These are phyloP conservation scores for Liopterus haemorrhoidalis DNA, from an alignment of 2,888 invertebrate genomes.

Conservation along the genomic window DNA sequence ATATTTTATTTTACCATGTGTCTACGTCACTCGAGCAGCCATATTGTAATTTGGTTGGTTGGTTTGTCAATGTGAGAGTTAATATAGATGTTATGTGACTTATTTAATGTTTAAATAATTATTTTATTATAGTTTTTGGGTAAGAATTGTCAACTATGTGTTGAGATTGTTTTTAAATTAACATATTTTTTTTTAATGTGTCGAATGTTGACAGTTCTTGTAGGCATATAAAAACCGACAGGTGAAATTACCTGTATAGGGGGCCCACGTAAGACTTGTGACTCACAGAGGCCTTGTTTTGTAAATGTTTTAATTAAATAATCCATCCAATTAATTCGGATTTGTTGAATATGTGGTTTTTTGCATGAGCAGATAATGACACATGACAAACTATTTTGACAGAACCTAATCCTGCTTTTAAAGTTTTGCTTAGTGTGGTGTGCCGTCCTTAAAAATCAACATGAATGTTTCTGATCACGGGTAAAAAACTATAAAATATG, in stretches of 20 bases:
- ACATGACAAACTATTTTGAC: neutral
- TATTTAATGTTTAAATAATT: neutral
- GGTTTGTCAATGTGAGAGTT: neutral
- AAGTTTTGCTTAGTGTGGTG: conserved; percentile 19
- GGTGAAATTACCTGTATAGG: no score
- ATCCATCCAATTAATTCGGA: neutral
- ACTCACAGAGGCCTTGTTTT: no score
- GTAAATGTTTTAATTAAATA: no score
- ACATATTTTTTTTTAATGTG: neutral
- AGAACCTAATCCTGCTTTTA: neutral
- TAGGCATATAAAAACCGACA: neutral
- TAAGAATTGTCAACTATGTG: neutral
- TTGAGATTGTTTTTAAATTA: neutral
- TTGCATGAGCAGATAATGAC: neutral
- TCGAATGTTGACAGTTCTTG: neutral
- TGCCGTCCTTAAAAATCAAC: conserved; percentile 38
- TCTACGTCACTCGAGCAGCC: conserved; percentile 21
- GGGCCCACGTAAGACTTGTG: no score
- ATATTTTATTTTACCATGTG: conserved; percentile 12
- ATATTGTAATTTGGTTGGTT: conserved; percentile 10
- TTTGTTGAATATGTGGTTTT: neutral
- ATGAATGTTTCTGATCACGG: conserved; percentile 78
- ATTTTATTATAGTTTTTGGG: neutral
- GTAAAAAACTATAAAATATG: no score
- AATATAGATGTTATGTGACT: neutral